Conservation (phyloP, 2,113 vertebrate genomes). For the Mustela nigripes region DNA sequence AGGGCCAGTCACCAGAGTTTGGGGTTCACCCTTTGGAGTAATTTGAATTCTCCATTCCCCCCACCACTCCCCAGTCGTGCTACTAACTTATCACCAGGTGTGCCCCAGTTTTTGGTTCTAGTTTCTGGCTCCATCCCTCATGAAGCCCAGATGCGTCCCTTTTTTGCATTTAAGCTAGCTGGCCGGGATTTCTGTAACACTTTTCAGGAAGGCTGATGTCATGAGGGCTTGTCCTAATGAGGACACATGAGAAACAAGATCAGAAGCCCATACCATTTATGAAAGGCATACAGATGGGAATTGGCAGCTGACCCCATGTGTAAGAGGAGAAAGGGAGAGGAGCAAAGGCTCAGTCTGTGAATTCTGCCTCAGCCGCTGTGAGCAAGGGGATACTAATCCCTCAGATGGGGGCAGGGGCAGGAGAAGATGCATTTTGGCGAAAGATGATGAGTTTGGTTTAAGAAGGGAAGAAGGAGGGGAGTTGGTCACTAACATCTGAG, state of each 20-base stretch:
- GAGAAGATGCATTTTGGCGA: background rate
- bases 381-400: background rate
- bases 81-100: background rate
- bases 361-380: background rate
- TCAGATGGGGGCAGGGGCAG: background rate
- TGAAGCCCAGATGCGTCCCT: background rate
- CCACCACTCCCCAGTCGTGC: background rate
- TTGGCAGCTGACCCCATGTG: background rate
- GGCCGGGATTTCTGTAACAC: background rate
- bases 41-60: rapidly evolving
- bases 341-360: background rate
- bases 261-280: background rate
- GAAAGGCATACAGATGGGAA: background rate
- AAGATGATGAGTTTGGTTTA: background rate
- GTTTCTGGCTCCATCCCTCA: background rate
- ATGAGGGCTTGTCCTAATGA: background rate
- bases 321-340: background rate
- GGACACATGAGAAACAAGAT: background rate
- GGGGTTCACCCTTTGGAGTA: no score
- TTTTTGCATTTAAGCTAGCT: background rate
- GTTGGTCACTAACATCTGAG: background rate
- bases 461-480: background rate
- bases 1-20: background rate
- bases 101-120: background rate
- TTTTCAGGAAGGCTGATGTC: constrained; percentile 23